Conservation (phyloP, 2,797 vertebrate genomes). For the Margarornis squamiger region DNA sequence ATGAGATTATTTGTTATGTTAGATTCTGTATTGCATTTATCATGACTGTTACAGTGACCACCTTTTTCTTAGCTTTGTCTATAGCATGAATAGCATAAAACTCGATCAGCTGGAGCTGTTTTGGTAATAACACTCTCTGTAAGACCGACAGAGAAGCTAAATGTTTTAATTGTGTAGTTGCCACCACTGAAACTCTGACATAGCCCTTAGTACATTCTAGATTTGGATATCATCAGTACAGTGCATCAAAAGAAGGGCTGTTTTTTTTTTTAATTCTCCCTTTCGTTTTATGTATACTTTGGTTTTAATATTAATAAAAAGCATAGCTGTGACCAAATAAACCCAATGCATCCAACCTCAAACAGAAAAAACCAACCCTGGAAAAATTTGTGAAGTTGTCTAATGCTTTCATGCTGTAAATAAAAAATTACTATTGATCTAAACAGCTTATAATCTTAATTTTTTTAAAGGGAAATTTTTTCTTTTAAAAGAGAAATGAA, state of each 20-base stretch:
- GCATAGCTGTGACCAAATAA: not conserved
- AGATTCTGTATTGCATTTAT: not conserved
- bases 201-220: not conserved
- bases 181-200: not conserved
- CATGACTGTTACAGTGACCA: not conserved
- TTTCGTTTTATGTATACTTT: not conserved
- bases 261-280: not conserved
- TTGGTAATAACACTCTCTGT: rapidly evolving
- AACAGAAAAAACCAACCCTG: not conserved
- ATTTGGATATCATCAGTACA: not conserved
- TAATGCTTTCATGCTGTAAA: not conserved
- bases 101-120: not conserved
- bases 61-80: not conserved
- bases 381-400: not conserved
- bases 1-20: not conserved
- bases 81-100: not conserved
- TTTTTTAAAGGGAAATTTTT: not conserved
- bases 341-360: not conserved
- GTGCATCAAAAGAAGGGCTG: not conserved
- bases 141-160: not conserved
- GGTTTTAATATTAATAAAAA: not conserved
- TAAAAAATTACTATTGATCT: not conserved
- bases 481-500: not conserved
- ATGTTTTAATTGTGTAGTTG: not conserved
- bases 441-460: rapidly evolving